Evolutionary conservation across 2,888 invertebrate genomes (phyloP), one percentile per base, ranked within the genome.

Genomic region (Thelaira solivaga): DNA sequence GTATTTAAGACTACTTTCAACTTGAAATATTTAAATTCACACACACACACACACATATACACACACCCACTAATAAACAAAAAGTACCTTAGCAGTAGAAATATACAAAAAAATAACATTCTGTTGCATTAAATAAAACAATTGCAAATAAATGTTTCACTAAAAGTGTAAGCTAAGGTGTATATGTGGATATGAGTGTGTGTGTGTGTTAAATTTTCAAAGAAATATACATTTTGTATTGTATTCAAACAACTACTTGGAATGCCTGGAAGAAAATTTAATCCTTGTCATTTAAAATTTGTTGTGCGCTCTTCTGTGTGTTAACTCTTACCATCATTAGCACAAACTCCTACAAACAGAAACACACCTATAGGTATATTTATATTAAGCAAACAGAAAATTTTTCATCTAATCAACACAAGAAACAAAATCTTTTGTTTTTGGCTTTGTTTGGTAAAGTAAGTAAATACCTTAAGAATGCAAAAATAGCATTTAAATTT

Each of bases 211-310:
- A 18, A 51, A 61, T 29, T 24, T 36, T 16, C 20, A 34, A 16
- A 53, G 29, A 68, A 49, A 51, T 5, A 62, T 29, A 62, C 22
- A 45, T 45, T 61, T 62, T 26, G 71, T 26, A 72, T 57, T 59
- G 61, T 74, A 55, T 78, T 53, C 51, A 78, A 71, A 71, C 16
- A 29, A 49, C 41, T 4, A 51, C 29, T 29, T 36, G 51, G 69
- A 29, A 72, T 78, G 69, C 69, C 74, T 64, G 47, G 18, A 73
- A 78, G 65, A 65, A 65, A 74, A 74, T 78, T 78, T 78, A 74
- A 74, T 74, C 69, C 74, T 61, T 71, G 64, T 78, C 74, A 65
- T 61, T 71, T 49, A 47, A 68, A 68, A 73, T 59, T 55, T 64
- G 51, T 34, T 65, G 22, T 22, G 5, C 11, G 2, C 34, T 34